Percentiles rank a stretch among this genome's conserved stretches.
These are phyloP conservation scores for Drosophila atripex DNA, from an alignment of 2,888 invertebrate species.

Conservation along the genomic window DNA sequence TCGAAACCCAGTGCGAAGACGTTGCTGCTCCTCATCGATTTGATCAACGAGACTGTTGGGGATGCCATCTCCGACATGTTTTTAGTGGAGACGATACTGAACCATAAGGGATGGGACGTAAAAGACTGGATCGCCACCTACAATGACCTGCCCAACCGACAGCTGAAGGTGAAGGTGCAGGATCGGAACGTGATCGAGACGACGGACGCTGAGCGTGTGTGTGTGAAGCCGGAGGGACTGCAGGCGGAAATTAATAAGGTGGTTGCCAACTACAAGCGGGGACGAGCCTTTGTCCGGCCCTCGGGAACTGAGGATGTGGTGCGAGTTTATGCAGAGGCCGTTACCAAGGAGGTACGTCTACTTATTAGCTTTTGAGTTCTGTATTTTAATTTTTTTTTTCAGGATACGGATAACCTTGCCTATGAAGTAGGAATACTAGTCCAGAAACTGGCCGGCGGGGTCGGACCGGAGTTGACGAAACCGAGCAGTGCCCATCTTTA, in stretches of 20 bases:
- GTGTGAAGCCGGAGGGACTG: constrained; percentile 91
- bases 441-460: constrained; percentile 91
- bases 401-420: constrained; percentile 89
- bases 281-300: constrained; percentile 95
- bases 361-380: no score
- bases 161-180: constrained; percentile 93
- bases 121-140: constrained; percentile 93
- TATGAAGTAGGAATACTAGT: constrained; percentile 91
- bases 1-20: constrained; percentile 84
- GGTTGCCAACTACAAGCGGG: constrained; percentile 88
- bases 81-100: constrained; percentile 95
- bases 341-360: constrained; percentile 86
- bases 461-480: constrained; percentile 87
- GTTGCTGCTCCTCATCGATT: constrained; percentile 89
- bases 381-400: background rate
- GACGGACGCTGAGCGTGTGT: constrained; percentile 93
- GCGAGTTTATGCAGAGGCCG: constrained; percentile 97
- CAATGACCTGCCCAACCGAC: constrained; percentile 93
- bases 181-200: constrained; percentile 94
- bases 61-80: constrained; percentile 98
- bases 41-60: constrained; percentile 97
- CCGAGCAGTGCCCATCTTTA: constrained; percentile 82
- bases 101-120: constrained; percentile 91
- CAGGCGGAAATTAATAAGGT: constrained; percentile 91
- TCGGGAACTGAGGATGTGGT: constrained; percentile 99